Conservation (phyloP, 2,888 invertebrate species). For the Netelia fuscicornis region DNA sequence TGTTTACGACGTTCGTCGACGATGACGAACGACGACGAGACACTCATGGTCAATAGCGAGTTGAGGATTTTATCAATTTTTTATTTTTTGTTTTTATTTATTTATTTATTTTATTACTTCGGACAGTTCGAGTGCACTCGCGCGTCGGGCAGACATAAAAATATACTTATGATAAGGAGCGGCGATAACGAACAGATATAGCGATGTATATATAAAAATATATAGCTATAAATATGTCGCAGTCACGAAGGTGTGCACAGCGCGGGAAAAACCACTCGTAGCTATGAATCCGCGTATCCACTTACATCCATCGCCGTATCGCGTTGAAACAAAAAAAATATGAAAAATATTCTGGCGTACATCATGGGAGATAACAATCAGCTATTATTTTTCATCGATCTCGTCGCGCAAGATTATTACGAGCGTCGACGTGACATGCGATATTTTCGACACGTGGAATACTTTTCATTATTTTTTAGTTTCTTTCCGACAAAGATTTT, state of each 20-base stretch:
- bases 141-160: constrained; percentile 47
- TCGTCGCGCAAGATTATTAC: too few relatives aligned
- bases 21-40: constrained; percentile 28
- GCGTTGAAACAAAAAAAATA: constrained; percentile 24
- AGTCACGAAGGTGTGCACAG: constrained; percentile 1
- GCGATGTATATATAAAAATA: not conserved
- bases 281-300: constrained; percentile 42
- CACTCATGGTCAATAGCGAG: constrained; percentile 45
- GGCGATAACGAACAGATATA: constrained; percentile 13
- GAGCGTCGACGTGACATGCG: too few relatives aligned
- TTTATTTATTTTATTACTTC: not conserved
- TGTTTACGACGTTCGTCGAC: not conserved
- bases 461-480: too few relatives aligned
- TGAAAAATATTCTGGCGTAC: constrained; percentile 16
- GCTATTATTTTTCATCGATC: too few relatives aligned
- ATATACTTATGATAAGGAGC: constrained; percentile 35
- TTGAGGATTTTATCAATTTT: constrained; percentile 56
- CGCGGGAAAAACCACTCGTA: constrained; percentile 44
- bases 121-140: constrained; percentile 45
- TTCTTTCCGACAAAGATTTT: too few relatives aligned
- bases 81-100: not conserved
- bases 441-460: too few relatives aligned
- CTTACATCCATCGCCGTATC: constrained; percentile 12
- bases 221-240: constrained; percentile 9
- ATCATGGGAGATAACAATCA: not conserved